Evolutionary conservation across 1,140 invertebrate genomes (phyloP).

Genomic region (Cyclina sinensis): DNA sequence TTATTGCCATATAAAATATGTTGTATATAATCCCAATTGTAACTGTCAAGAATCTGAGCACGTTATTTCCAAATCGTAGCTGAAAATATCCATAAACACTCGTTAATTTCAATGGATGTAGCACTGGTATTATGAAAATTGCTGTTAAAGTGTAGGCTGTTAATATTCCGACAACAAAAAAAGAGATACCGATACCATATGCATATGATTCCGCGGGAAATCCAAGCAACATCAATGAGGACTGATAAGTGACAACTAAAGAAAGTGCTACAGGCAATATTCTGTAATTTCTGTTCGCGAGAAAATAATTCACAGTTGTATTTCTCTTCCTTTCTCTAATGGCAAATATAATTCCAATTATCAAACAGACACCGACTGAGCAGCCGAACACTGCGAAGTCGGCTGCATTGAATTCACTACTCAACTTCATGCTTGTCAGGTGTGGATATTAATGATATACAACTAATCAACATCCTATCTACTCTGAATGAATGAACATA

Average conservation of each 20-base stretch:
- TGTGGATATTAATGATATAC: no score
- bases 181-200: no score
- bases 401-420: no score
- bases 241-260: constrained; percentile 36
- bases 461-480: no score
- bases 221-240: constrained; percentile 3
- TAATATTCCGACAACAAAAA: no score
- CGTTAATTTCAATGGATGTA: constrained; percentile 31
- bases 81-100: constrained; percentile 38
- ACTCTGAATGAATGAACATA: no score
- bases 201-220: constrained; percentile 33
- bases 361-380: neutral
- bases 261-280: constrained; percentile 38
- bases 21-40: neutral
- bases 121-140: constrained; percentile 11
- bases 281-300: neutral
- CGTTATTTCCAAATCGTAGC: constrained; percentile 11
- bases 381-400: neutral
- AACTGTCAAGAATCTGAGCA: neutral
- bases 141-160: neutral
- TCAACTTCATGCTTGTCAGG: neutral
- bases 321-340: neutral
- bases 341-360: constrained; percentile 40
- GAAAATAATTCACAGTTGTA: constrained; percentile 18
- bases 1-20: constrained; percentile 26